Conservation (phyloP, 2,888 invertebrate genomes). For the Tenthredo notha region DNA sequence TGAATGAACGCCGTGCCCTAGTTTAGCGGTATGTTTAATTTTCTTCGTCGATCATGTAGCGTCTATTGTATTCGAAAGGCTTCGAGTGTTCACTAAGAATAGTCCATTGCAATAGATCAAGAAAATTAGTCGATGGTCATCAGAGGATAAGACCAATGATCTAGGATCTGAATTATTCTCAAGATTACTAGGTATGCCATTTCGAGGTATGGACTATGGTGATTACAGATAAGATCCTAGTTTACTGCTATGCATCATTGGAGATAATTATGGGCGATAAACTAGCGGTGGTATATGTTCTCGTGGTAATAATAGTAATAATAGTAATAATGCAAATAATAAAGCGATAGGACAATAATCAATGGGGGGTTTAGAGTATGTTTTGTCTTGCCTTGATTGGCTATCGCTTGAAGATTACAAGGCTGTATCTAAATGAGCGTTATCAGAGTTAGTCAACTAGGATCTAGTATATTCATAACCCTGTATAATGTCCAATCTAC, state of each 20-base stretch:
- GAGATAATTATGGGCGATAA: constrained; percentile 48
- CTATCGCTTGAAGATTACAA: background rate
- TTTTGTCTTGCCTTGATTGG: constrained; percentile 48
- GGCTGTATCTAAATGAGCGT: background rate
- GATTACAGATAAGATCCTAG: constrained; percentile 50
- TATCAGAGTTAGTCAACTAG: constrained; percentile 7
- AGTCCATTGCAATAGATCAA: background rate
- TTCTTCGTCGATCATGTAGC: background rate
- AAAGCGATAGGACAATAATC: constrained; percentile 33
- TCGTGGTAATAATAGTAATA: constrained; percentile 25
- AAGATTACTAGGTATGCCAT: constrained; percentile 38
- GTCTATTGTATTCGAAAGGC: background rate
- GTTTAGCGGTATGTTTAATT: background rate
- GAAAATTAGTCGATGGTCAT: background rate
- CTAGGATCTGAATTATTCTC: constrained; percentile 16
- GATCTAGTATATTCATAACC: background rate
- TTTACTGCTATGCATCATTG: constrained; percentile 35
- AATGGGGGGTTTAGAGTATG: constrained; percentile 24
- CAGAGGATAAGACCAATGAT: background rate
- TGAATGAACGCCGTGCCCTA: background rate
- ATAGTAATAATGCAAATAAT: constrained; percentile 39
- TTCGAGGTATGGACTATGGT: constrained; percentile 22
- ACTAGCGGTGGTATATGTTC: constrained; percentile 29
- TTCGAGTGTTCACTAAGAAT: background rate
- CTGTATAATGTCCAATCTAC: background rate